Percentiles rank a stretch among this genome's conserved stretches.
Evolutionary conservation across 2,888 invertebrate species (phyloP).

Genomic region (Aelia acuminata): DNA sequence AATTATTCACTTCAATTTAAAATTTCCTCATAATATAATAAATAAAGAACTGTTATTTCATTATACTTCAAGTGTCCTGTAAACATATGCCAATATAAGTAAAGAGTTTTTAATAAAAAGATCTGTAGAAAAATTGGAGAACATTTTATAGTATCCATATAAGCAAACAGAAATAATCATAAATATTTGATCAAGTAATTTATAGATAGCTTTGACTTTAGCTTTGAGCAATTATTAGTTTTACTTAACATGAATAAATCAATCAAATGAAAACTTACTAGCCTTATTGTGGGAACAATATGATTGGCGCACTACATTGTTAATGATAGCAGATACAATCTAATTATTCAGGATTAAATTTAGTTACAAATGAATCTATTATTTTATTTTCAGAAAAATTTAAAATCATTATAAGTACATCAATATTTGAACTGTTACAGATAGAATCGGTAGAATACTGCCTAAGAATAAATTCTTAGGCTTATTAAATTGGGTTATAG

Average conservation of each 20-base stretch:
- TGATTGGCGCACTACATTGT: no score
- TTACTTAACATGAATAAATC: not conserved
- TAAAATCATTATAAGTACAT: no score
- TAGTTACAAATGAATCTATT: no score
- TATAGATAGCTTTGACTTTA: not conserved
- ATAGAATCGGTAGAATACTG: no score
- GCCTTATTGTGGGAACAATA: not conserved
- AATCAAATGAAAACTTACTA: not conserved
- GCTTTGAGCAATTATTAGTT: not conserved
- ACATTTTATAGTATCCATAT: not conserved
- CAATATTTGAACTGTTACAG: no score
- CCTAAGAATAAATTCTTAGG: no score
- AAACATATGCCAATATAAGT: not conserved
- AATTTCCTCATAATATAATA: not conserved
- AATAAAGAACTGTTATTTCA: not conserved
- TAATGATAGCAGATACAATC: no score
- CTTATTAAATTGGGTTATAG: no score
- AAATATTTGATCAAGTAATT: not conserved
- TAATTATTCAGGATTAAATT: no score
- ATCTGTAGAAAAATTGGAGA: not conserved
- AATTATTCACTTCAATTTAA: not conserved
- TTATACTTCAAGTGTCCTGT: not conserved
- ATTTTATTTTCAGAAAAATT: no score
- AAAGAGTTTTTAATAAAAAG: not conserved
- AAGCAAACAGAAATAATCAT: not conserved